These are phyloP conservation scores for Gnathonemus echidnorhynchus DNA, from an alignment of 2,113 vertebrate species.

Conservation along the genomic window DNA sequence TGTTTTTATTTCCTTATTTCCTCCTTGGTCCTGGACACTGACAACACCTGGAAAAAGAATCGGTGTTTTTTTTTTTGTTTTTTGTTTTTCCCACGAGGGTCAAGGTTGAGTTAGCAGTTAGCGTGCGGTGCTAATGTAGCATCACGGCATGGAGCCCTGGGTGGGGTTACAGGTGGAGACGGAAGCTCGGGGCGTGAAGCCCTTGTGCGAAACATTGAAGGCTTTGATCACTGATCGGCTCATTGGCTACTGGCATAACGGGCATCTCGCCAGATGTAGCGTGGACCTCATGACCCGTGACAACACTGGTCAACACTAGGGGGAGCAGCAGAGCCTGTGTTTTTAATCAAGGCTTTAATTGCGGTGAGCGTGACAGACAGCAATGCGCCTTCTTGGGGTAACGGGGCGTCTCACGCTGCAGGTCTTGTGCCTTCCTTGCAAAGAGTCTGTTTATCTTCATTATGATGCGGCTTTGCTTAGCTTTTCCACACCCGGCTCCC, in stretches of 20 bases:
- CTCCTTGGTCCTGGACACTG: not conserved
- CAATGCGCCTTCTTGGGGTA: not conserved
- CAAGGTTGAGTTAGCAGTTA: not conserved
- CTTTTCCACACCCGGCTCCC: constrained; percentile 30
- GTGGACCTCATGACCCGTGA: not conserved
- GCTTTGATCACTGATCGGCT: not conserved
- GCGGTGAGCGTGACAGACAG: not conserved
- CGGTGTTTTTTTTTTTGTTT: not conserved
- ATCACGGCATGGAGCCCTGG: not conserved
- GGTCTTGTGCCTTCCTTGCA: not conserved
- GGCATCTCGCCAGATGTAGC: not conserved
- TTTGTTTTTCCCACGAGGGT: not conserved
- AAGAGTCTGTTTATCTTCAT: constrained; percentile 21
- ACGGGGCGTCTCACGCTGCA: not conserved
- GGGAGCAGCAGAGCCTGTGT: not conserved
- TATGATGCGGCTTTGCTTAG: constrained; percentile 30
- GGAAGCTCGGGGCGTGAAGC: not conserved
- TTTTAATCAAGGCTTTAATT: not conserved
- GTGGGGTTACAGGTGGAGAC: not conserved
- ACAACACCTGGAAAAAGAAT: not conserved
- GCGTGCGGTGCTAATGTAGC: not conserved
- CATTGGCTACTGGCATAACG: not conserved
- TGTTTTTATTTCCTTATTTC: not conserved
- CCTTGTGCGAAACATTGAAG: not conserved
- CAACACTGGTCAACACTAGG: not conserved